phyloP scores from a whole-genome alignment of 2,797 vertebrate genomes.

The Cynopterus sphinx region DNA sequence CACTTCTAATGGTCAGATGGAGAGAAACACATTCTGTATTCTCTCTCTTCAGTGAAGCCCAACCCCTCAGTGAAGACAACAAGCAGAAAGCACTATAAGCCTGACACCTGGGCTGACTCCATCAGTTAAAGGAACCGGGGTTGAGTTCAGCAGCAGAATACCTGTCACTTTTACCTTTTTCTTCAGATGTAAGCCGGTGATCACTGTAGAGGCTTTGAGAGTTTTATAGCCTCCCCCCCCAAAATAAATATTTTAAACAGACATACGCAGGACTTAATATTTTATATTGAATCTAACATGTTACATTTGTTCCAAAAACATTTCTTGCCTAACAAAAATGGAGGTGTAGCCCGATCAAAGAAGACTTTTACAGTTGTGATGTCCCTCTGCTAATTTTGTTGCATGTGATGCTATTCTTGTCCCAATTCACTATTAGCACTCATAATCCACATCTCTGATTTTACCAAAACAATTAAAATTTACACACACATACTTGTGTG shows the following conservation, averaged over 20 bases:
- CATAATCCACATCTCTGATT: neutral
- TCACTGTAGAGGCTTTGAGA: constrained; percentile 8
- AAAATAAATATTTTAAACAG: neutral
- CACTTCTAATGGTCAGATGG: neutral
- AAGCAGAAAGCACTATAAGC: neutral
- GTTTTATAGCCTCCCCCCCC: neutral
- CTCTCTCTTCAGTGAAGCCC: neutral
- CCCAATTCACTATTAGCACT: neutral
- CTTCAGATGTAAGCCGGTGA: neutral
- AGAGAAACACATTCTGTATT: neutral
- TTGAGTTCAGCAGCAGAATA: neutral
- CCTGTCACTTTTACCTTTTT: neutral
- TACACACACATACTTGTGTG: neutral
- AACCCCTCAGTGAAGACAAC: no score
- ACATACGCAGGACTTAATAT: neutral
- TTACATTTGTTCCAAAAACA: neutral
- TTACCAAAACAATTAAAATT: constrained; percentile 21
- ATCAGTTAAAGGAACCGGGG: neutral
- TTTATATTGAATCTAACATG: neutral
- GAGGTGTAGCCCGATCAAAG: neutral
- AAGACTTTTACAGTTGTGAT: neutral
- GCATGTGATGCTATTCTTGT: neutral
- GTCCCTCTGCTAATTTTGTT: neutral
- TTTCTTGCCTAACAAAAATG: constrained; percentile 20
- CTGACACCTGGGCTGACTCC: neutral